These are phyloP conservation scores for Notospermus geniculatus DNA, from an alignment of 1,140 invertebrate genomes.

Conservation along the genomic window DNA sequence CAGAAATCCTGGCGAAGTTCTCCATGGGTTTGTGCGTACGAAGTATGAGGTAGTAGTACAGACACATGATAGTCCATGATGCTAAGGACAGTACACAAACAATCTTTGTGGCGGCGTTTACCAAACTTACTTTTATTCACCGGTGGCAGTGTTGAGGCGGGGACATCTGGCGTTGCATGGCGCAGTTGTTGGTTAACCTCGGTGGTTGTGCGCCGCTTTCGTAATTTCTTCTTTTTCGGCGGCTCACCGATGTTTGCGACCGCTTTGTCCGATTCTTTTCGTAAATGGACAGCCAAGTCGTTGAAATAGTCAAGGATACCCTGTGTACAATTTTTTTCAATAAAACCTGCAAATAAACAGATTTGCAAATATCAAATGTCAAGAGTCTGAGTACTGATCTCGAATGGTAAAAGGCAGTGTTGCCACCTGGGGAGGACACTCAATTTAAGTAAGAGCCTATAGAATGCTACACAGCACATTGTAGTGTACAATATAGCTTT, in stretches of 20 bases:
- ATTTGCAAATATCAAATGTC: no score
- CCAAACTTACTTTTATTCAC: neutral
- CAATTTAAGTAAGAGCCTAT: no score
- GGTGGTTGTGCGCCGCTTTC: conserved; percentile 24
- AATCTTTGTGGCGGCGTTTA: conserved; percentile 14
- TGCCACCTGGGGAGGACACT: no score
- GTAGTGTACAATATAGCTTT: no score
- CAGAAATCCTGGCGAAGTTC: no score
- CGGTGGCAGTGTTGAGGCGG: neutral
- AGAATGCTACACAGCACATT: no score
- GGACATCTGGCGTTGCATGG: conserved; percentile 2
- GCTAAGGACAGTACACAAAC: no score
- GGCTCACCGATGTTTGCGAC: neutral
- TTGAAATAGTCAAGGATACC: conserved; percentile 76
- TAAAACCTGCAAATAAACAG: conserved; percentile 66
- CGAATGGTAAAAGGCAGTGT: no score
- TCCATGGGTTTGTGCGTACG: no score
- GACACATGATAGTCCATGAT: no score
- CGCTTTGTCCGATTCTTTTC: conserved; percentile 18
- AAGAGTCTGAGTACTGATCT: no score
- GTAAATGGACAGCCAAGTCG: conserved; percentile 29
- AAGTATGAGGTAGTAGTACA: no score
- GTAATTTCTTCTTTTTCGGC: conserved; percentile 30
- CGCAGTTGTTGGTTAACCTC: neutral
- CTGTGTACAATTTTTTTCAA: conserved; percentile 83